Evolutionary conservation across 2,113 vertebrate species (phyloP).

Genomic region (Nannobrachium achirus): DNA sequence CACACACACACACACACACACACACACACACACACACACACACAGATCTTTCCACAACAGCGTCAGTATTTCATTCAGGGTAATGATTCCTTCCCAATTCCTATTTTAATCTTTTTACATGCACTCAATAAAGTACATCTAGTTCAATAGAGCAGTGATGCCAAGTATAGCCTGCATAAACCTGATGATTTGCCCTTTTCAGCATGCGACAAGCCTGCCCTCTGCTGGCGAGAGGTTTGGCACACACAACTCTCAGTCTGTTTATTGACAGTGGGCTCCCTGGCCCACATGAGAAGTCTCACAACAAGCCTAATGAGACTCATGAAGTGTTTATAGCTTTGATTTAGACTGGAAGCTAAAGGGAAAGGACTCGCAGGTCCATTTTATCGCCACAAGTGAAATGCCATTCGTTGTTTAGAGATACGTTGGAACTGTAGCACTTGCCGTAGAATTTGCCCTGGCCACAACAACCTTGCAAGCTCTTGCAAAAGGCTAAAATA

Average conservation of each 20-base stretch:
- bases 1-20: slow-evolving; percentile 10
- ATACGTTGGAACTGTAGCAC: too few relatives aligned
- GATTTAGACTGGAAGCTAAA: background rate
- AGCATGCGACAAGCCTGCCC: slow-evolving; percentile 39
- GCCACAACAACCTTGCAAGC: too few relatives aligned
- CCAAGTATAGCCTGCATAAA: slow-evolving; percentile 48
- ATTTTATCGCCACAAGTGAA: background rate
- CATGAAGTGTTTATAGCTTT: background rate
- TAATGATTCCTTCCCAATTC: background rate
- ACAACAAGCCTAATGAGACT: background rate
- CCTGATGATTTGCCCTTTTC: slow-evolving; percentile 45
- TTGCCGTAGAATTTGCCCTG: background rate
- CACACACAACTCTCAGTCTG: background rate
- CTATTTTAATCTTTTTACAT: slow-evolving; percentile 40
- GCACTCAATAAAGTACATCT: slow-evolving; percentile 39
- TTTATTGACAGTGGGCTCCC: too few relatives aligned
- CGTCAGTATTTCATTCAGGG: slow-evolving; percentile 23
- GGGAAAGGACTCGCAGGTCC: background rate
- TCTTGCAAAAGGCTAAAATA: too few relatives aligned
- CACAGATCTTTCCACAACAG: background rate
- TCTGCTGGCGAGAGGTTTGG: slow-evolving; percentile 58
- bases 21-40: background rate
- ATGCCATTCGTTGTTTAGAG: too few relatives aligned
- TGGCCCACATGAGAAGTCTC: slow-evolving; percentile 5
- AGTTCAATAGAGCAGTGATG: slow-evolving; percentile 58